phyloP scores from a whole-genome alignment of 2,113 vertebrate genomes.

The Etheostoma spectabile region DNA sequence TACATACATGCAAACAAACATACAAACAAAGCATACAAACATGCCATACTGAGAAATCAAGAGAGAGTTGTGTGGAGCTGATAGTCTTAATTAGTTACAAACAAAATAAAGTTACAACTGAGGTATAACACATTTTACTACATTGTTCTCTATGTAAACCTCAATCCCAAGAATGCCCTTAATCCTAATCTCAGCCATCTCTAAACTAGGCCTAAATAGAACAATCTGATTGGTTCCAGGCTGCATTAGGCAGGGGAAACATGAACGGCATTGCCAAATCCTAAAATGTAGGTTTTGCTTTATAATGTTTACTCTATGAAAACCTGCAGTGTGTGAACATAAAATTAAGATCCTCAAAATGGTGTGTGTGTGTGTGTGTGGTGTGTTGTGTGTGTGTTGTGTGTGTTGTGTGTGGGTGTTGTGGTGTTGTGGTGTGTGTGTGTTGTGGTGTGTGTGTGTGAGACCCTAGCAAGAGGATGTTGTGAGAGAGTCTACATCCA shows the following conservation, averaged over 20 bases:
- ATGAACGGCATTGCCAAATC: neutral
- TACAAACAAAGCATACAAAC: no score
- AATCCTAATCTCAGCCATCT: constrained; percentile 35
- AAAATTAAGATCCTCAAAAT: no score
- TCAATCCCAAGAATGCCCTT: constrained; percentile 5
- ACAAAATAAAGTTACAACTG: neutral
- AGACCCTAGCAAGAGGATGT: neutral
- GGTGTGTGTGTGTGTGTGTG: no score
- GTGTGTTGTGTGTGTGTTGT: no score
- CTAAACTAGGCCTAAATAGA: neutral
- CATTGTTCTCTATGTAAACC: neutral
- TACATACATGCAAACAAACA: no score
- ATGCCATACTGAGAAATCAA: no score
- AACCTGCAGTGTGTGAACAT: neutral
- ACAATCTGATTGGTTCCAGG: constrained; percentile 13
- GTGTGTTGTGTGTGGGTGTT: neutral
- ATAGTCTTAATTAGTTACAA: no score
- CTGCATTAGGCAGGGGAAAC: neutral
- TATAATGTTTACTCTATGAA: neutral
- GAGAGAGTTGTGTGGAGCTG: no score
- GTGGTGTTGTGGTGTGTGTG: no score
- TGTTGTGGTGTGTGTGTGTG: neutral
- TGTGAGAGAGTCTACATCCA: neutral
- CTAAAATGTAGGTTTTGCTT: neutral
- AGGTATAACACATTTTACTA: constrained; percentile 29